phyloP scores from a whole-genome alignment of 2,113 vertebrate species.

The Spheniscus mendiculus region DNA sequence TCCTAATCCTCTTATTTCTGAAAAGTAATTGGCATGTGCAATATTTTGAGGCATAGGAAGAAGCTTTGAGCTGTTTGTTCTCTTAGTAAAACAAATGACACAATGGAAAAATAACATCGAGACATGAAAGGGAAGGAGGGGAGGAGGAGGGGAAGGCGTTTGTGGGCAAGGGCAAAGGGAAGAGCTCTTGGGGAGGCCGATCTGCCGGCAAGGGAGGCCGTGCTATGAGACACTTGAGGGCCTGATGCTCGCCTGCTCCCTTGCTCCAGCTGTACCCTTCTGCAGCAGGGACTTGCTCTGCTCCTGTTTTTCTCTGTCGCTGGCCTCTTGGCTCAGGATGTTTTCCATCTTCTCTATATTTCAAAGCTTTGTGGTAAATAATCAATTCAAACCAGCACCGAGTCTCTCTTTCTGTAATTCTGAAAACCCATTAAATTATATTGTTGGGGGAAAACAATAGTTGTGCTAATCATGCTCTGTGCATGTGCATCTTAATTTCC shows the following conservation, averaged over 20 bases:
- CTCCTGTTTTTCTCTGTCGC: not conserved
- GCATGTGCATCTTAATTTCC: conserved; percentile 92
- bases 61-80: conserved; percentile 20
- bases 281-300: not conserved
- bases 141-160: not conserved
- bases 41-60: not conserved
- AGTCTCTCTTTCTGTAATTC: conserved; percentile 84
- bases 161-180: not conserved
- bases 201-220: not conserved
- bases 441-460: conserved; percentile 89
- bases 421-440: conserved; percentile 92
- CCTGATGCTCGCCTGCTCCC: not conserved
- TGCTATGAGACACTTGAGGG: not conserved
- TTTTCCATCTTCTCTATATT: conserved; percentile 71
- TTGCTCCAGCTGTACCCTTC: not conserved
- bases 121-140: not conserved
- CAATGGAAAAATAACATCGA: not conserved
- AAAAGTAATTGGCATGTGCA: not conserved
- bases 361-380: conserved; percentile 82
- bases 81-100: conserved; percentile 29
- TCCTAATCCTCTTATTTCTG: conserved; percentile 58
- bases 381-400: conserved; percentile 80
- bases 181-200: not conserved
- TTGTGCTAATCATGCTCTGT: conserved; percentile 88
- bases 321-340: conserved; percentile 65